phyloP scores from a whole-genome alignment of 2,113 vertebrate species.

The Abramis brama region DNA sequence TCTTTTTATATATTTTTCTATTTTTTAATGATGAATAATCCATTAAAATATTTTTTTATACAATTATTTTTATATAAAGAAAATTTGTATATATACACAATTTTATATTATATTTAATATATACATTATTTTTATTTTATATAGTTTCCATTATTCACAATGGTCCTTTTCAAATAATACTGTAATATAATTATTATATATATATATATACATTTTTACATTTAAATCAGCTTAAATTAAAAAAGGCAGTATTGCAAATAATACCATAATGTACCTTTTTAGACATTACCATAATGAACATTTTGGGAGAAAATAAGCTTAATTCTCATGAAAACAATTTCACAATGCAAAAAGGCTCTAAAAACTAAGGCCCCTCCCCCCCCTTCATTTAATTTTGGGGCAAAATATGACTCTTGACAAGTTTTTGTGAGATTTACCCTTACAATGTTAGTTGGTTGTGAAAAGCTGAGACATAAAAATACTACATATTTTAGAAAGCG shows the following conservation, averaged over 20 bases:
- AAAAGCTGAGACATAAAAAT: not conserved
- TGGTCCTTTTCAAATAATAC: not conserved
- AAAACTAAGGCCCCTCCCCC: too few relatives aligned
- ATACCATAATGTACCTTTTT: not conserved
- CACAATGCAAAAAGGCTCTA: not conserved
- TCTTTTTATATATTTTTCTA: too few relatives aligned
- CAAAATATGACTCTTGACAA: not conserved
- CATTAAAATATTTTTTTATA: too few relatives aligned
- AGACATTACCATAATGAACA: not conserved
- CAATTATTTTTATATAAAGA: not conserved
- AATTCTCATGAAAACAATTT: not conserved
- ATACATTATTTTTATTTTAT: not conserved
- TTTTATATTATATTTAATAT: not conserved
- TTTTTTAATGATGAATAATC: too few relatives aligned
- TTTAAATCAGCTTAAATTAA: not conserved
- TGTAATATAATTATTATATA: not conserved
- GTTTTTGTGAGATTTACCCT: not conserved
- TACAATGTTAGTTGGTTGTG: not conserved
- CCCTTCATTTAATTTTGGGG: not conserved
- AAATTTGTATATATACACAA: not conserved
- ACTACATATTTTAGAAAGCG: not conserved
- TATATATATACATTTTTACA: too few relatives aligned
- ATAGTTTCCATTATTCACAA: not conserved
- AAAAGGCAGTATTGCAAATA: not conserved
- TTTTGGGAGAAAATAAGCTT: not conserved